Percentiles rank a stretch among this genome's conserved stretches.
These are phyloP conservation scores for Eurosta solidaginis DNA, from an alignment of 1,140 invertebrate genomes.

Conservation along the genomic window DNA sequence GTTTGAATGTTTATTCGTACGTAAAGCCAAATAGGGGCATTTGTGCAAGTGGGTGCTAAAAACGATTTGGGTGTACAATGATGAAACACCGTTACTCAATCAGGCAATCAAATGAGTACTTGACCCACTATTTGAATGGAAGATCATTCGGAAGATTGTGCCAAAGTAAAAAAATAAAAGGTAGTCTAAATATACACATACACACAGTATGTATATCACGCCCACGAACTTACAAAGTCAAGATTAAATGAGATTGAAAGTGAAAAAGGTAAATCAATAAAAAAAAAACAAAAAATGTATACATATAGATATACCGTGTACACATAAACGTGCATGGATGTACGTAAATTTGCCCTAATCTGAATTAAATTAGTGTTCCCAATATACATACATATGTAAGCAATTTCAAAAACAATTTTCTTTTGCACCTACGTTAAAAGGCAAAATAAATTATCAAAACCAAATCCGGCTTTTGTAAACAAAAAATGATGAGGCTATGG, in stretches of 20 bases:
- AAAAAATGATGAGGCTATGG: too few species aligned
- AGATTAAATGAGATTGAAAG: neutral
- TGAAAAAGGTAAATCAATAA: neutral
- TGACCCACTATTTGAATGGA: neutral
- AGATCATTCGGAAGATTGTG: neutral
- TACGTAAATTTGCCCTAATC: too few species aligned
- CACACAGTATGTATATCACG: neutral
- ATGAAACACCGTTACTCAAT: neutral
- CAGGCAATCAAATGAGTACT: slow-evolving; percentile 1
- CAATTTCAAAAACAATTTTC: too few species aligned
- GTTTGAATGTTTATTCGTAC: neutral
- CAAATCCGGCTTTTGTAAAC: too few species aligned
- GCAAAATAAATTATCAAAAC: too few species aligned
- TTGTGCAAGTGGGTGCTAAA: neutral
- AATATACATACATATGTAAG: neutral
- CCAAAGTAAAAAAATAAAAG: neutral
- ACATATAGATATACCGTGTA: neutral
- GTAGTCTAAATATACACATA: neutral
- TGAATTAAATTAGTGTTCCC: neutral
- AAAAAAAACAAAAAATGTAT: neutral
- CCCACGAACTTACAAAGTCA: neutral
- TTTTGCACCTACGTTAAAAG: too few species aligned
- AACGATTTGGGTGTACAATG: neutral
- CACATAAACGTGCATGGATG: too few species aligned
- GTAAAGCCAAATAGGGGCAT: neutral